These are phyloP conservation scores for Lithobius niger DNA, from an alignment of 1,140 invertebrate species.

Conservation along the genomic window DNA sequence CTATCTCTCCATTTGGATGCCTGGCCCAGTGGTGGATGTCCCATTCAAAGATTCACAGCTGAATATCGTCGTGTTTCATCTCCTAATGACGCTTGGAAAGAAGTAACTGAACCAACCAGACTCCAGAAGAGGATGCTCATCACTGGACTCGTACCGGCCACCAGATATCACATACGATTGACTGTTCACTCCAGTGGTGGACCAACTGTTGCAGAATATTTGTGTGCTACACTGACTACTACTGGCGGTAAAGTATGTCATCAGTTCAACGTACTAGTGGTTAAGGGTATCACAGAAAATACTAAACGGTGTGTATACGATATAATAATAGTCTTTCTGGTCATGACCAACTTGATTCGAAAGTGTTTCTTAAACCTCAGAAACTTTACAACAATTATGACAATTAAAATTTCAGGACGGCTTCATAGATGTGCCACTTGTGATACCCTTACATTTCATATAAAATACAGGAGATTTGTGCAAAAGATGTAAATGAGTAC, in stretches of 20 bases:
- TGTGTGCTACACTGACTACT: conserved; percentile 85
- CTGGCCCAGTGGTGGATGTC: conserved; percentile 89
- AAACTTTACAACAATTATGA: no score
- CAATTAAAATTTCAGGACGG: no score
- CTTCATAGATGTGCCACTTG: no score
- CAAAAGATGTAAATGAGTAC: no score
- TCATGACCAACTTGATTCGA: no score
- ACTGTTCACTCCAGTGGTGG: conserved; percentile 92
- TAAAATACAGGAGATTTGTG: no score
- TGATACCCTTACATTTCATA: no score
- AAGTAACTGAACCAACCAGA: conserved; percentile 82
- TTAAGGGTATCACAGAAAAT: no score
- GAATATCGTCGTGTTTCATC: conserved; percentile 90
- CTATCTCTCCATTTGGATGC: conserved; percentile 79
- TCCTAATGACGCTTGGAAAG: conserved; percentile 60
- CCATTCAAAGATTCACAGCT: conserved; percentile 88
- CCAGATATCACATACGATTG: conserved; percentile 74
- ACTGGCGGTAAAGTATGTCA: conserved; percentile 87
- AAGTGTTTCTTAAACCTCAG: no score
- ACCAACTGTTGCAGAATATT: conserved; percentile 82
- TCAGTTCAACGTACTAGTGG: no score
- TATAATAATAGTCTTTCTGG: no score
- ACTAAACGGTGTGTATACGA: no score
- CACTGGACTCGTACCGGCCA: conserved; percentile 77
- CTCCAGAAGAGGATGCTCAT: conserved; percentile 76